Evolutionary conservation across 35 echinoderm and acorn worm species (phyloP).

Genomic region (Heliocidaris tuberculata): DNA sequence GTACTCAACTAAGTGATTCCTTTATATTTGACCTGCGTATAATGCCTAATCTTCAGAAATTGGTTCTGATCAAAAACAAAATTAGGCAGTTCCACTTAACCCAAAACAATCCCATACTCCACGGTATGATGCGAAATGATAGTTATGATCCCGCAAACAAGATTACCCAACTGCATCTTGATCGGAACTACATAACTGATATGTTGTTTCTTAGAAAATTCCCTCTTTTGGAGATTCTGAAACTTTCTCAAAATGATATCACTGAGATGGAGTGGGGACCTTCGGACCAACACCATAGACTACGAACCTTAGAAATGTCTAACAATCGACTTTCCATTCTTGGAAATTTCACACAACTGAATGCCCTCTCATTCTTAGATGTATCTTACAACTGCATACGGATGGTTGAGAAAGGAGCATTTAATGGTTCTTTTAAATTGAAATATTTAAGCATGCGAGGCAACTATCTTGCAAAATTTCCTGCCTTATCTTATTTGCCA

Average conservation of each 20-base stretch:
- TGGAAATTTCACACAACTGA: not conserved
- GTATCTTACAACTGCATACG: not conserved
- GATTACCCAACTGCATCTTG: not conserved
- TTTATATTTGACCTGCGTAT: not conserved
- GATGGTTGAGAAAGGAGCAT: not conserved
- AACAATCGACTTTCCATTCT: not conserved
- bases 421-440: not conserved
- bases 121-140: not conserved
- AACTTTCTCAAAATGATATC: not conserved
- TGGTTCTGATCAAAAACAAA: not conserved
- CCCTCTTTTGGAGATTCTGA: not conserved
- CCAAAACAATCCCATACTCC: not conserved
- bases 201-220: not conserved
- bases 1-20: not conserved
- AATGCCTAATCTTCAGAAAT: not conserved
- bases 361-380: not conserved
- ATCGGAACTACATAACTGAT: not conserved
- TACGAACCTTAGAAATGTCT: not conserved
- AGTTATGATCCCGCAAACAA: not conserved
- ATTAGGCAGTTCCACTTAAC: not conserved
- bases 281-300: not conserved
- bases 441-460: not conserved
- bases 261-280: not conserved
- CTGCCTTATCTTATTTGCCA: not conserved
- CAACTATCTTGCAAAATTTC: not conserved